Evolutionary conservation across 1,140 invertebrate genomes (phyloP), one percentile per base, ranked within the genome.

Genomic region (Vanessa atalanta): DNA sequence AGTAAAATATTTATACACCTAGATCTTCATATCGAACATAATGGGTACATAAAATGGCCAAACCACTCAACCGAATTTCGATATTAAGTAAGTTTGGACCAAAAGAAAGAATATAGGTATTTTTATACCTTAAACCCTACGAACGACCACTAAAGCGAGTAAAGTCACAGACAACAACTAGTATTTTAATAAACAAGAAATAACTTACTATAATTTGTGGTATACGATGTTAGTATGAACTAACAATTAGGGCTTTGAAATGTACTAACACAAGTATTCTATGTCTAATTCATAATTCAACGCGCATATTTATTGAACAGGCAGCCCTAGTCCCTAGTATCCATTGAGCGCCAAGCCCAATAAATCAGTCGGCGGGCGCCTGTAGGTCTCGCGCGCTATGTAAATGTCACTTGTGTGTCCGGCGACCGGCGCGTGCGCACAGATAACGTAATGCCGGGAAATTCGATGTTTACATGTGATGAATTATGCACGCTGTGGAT

Each of bases 301-400:
- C 4, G 16, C 13, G 57, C 8, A 61, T 61, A 61, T 61, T 61
- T 61, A 68, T 68, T 65, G 60, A 70, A 48, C 48, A 50, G 65
- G 65, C 72, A 73, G 50, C 72, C 60, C 60, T 53, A 37, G 48
- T 47, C 72, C 60, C 60, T 53, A 20, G 48, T 43, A 66, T 65
- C 61, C 70, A 71, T 65, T 71, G 60, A 65, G 47, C 26, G 48
- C 15, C 61, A 57, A 65, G 23, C 14, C 51, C 66, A 65, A 75
- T 75, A 75, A 75, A 75, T 75, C 67, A 65, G 63, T 66, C 73
- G 72, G 60, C 60, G 48, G 71, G 71, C 75, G 75, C 70, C 75
- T 65, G 50, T 31, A 67, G 50, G 75, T 76, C 70, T 72, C 37
- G 65, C 66, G 48, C 23, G 63, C 73, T 70, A 70, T 75, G 73